Evolutionary conservation across 2,113 vertebrate species (phyloP), one percentile per base, ranked within the genome.

Genomic region (Alces alces): DNA sequence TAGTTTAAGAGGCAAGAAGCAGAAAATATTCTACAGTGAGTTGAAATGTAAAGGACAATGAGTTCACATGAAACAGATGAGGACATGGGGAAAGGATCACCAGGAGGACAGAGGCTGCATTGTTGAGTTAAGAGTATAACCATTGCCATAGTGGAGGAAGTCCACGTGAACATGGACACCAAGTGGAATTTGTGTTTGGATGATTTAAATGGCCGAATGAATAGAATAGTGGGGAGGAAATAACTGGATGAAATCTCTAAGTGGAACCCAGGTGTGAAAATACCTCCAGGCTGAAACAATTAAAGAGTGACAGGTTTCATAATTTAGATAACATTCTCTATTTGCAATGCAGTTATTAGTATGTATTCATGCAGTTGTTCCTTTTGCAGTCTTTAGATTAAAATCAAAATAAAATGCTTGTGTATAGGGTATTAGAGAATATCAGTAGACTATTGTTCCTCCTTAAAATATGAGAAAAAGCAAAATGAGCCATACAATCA

Each of bases 11-110:
- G 54, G 4, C 52, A 91, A 70, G 43, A 94, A 60, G 50, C 76
- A 66, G 55, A 96, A 90, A 16, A 50, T 89, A 90, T 52, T 58
- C 50, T 80, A 64, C 25, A 86, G 28, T 54, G 27, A 86, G 43
- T 27, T 33, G 6, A 82, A 60, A 70, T 15, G 8, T n/a, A 36
- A 82, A 80, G 12, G n/a, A 36, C 27, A 23, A 60, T 82, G 8
- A 25, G 6, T 70, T 80, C 80, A 17, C 28, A 58, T 36, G 28
- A 76, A 92, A 60, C 6, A 70, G 39, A 58, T 3, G 28, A 76
- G 39, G 66, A 25, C 7, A 7, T 5, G 6, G 36, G 39, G 33
- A 6, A 33, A 78, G 15, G 39, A 15, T 11, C 9, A 23, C 43
- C 33, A 23, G 33, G 8, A 86, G 1, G 21, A 36, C 5, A n/a